phyloP scores from a whole-genome alignment of 2,797 vertebrate species.

The Galagoides demidoff region DNA sequence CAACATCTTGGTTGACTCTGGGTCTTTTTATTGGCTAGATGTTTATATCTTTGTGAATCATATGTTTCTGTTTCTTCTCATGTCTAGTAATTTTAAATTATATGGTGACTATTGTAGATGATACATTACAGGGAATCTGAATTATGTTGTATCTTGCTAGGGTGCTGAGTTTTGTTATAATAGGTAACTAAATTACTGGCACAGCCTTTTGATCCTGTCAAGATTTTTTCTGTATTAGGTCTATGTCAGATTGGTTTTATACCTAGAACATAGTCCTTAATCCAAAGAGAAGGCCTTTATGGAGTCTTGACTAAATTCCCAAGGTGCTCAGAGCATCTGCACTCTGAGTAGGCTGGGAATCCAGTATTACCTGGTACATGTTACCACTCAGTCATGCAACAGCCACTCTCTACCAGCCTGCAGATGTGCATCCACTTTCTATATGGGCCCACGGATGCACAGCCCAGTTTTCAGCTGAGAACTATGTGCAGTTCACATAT shows the following conservation, averaged over 20 bases:
- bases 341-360: neutral
- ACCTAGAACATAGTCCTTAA: neutral
- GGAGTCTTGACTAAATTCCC: neutral
- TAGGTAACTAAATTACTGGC: neutral
- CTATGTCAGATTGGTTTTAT: constrained; percentile 6
- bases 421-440: no score
- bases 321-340: neutral
- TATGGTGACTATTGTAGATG: neutral
- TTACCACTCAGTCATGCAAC: neutral
- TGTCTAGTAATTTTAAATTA: neutral
- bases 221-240: neutral
- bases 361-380: neutral
- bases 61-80: neutral
- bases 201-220: neutral
- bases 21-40: neutral
- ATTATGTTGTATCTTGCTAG: neutral
- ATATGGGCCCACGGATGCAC: neutral
- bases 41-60: neutral
- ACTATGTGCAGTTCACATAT: neutral
- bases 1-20: neutral
- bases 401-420: neutral
- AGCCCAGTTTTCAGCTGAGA: neutral
- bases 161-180: neutral
- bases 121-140: neutral
- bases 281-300: neutral